Base-by-base conservation (phyloP, 2,888 invertebrate genomes). In the Sipha maydis region DNA sequence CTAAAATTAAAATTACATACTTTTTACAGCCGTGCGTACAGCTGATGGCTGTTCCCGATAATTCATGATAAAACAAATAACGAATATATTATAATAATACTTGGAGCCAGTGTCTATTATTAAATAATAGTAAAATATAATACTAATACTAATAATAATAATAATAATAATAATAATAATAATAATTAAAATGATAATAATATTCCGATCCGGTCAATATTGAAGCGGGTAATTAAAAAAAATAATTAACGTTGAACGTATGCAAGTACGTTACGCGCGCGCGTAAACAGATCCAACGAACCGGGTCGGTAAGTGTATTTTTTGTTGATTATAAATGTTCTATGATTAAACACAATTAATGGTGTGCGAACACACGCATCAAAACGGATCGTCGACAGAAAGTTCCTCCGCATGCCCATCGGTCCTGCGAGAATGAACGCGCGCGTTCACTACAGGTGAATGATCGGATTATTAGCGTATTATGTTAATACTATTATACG, bases 61-160 rank as follows among this genome's bases (percentile, higher is more conserved):
- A 67, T 25, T 48, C 3, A 8, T 19, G 85, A 67, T 85, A 48
- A 85, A 77, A 85, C 85, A 75, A 84, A 75, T 61, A 84, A 56
- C 75, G 75, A 21, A 54, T 48, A 48, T 14, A 48, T 48, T 48
- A 48, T 48, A 48, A 48, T 48, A 48, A 14, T 48, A 48, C n/a
- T 38, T 19, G 8, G 14, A 9, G 28, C 61, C 61, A 17, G 71
- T 17, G 71, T 5, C 11, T 17, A 48, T 48, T 14, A 48, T 48
- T 14, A 48, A 9, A 48, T 48, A 41, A 41, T 34, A 34, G 2
- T 34, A 34, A 34, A 34, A 34, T 34, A 34, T 34, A 34, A 34
- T 34, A 9, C 7, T 41, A 41, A 41, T 41, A 41, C 7, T 41
- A 41, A 41, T 41, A 41, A 41, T 41, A 8, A 41, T 41, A 41